Conservation (phyloP, 1,140 invertebrate genomes). For the Venturia canescens region DNA sequence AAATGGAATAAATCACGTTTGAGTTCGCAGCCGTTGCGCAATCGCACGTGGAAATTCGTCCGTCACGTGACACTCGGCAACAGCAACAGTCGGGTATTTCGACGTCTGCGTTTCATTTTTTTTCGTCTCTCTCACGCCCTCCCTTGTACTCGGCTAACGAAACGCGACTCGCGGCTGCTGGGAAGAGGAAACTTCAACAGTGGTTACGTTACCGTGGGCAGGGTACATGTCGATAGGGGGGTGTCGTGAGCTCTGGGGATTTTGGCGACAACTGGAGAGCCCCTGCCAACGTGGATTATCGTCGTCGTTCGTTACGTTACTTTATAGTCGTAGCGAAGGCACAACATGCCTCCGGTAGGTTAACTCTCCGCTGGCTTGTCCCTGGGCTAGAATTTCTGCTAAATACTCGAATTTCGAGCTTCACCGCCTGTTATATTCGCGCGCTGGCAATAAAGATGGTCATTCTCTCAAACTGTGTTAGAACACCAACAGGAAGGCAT, state of each 20-base stretch:
- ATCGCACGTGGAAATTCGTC: slow-evolving; percentile 62
- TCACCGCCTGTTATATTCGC: slow-evolving; percentile 5
- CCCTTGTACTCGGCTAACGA: background rate
- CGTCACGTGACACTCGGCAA: slow-evolving; percentile 52
- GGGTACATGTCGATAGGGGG: background rate
- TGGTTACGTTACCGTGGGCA: background rate
- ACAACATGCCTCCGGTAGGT: slow-evolving; percentile 6
- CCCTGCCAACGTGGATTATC: slow-evolving; percentile 36
- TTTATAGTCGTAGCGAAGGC: slow-evolving; percentile 23
- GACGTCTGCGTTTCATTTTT: background rate
- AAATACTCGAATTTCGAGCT: background rate
- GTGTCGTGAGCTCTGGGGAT: slow-evolving; percentile 17
- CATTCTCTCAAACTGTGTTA: background rate
- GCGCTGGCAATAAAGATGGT: slow-evolving; percentile 26
- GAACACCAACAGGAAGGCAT: background rate
- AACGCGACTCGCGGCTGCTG: background rate
- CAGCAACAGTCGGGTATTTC: background rate
- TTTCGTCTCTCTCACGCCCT: background rate
- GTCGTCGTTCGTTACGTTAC: slow-evolving; percentile 38
- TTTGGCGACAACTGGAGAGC: slow-evolving; percentile 18
- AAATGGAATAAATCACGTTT: slow-evolving; percentile 71
- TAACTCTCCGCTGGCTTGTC: background rate
- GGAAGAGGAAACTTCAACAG: slow-evolving; percentile 32
- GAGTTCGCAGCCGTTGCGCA: slow-evolving; percentile 65
- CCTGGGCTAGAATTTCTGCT: slow-evolving; percentile 4